These are phyloP conservation scores for Sphaerodactylus townsendi DNA, from an alignment of 2,113 vertebrate species.

Conservation along the genomic window DNA sequence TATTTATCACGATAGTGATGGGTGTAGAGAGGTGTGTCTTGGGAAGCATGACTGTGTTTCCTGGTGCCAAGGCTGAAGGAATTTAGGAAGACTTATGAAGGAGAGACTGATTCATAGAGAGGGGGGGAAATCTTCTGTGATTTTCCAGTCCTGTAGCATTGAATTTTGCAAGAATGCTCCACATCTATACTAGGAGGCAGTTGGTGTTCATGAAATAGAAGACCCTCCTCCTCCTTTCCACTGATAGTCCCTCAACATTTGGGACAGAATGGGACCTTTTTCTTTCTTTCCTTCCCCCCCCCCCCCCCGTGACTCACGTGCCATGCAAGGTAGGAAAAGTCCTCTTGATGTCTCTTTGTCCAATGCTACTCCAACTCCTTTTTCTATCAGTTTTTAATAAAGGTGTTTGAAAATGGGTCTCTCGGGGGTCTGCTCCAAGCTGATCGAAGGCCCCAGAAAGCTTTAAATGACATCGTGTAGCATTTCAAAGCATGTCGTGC, in stretches of 20 bases:
- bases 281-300: conserved; percentile 13
- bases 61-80: not conserved
- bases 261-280: conserved; percentile 8
- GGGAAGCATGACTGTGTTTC: conserved; percentile 3
- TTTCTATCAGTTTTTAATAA: not conserved
- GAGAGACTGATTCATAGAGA: not conserved
- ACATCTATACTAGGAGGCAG: not conserved
- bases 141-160: not conserved
- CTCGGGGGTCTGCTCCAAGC: conserved; percentile 37
- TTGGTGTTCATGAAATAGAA: not conserved
- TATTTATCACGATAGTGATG: not conserved
- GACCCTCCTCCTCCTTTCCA: not conserved
- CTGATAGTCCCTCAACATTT: not conserved
- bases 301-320: conserved; percentile 36
- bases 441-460: conserved; percentile 51
- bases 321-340: conserved; percentile 15
- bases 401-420: conserved; percentile 29
- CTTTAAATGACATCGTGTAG: conserved; percentile 54
- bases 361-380: not conserved
- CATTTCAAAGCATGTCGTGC: conserved; percentile 65
- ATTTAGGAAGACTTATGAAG: not conserved
- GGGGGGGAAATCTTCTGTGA: not conserved
- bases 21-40: not conserved
- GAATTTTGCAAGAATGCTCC: not conserved
- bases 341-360: conserved; percentile 10